phyloP scores from a whole-genome alignment of 2,797 vertebrate genomes.

The Micrastur ruficollis region DNA sequence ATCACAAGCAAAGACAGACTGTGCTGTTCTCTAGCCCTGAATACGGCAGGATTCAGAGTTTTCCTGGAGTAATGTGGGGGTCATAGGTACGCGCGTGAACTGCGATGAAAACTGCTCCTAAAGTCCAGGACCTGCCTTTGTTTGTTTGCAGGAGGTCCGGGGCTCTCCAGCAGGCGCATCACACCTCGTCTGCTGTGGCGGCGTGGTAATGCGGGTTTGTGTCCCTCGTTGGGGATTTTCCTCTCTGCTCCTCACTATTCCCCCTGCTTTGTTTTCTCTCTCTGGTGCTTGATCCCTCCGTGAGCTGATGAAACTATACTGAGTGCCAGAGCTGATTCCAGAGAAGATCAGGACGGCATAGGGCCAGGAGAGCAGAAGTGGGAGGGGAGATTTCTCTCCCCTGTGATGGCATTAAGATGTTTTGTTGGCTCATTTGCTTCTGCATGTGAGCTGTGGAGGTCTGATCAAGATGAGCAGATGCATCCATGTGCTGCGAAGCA shows the following conservation, averaged over 20 bases:
- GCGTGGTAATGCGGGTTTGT: background rate
- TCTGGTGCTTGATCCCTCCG: background rate
- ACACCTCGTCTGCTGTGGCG: background rate
- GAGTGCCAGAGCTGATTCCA: background rate
- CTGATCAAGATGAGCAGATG: background rate
- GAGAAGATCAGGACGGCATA: background rate
- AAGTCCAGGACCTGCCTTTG: background rate
- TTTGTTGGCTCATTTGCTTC: background rate
- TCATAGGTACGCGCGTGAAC: background rate
- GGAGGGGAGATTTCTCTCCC: background rate
- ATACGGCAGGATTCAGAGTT: background rate
- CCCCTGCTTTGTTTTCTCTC: background rate
- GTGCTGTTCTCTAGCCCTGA: background rate
- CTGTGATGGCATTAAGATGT: background rate
- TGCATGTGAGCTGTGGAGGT: background rate
- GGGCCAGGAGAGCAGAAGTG: background rate
- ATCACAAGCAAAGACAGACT: background rate
- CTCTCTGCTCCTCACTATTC: background rate
- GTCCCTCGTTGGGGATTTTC: background rate
- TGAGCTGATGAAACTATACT: background rate
- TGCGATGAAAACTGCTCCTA: background rate
- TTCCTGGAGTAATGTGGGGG: background rate
- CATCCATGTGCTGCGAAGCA: background rate
- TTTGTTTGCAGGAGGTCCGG: rapidly evolving
- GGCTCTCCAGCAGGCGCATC: background rate